Evolutionary conservation across 2,797 vertebrate genomes (phyloP).

Genomic region (Corythornis leucogaster): DNA sequence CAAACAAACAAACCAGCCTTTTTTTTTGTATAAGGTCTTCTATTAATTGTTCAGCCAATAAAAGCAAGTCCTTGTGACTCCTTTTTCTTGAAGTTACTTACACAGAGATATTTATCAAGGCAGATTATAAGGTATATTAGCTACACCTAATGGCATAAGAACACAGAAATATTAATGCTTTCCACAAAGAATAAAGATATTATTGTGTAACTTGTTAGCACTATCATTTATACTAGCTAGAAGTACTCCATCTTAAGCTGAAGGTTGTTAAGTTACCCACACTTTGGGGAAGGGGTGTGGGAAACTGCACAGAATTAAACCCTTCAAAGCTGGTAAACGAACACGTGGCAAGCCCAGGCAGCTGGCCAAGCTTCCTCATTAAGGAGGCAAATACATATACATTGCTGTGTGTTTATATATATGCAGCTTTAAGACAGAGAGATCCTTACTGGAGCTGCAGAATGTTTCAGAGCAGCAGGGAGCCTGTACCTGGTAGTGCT

Average conservation of each 20-base stretch:
- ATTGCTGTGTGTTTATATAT: neutral
- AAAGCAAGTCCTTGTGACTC: neutral
- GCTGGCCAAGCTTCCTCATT: neutral
- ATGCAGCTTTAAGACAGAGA: neutral
- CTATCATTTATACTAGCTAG: neutral
- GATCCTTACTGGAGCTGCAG: too few relatives aligned
- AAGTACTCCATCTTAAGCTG: neutral
- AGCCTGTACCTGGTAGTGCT: conserved; percentile 91
- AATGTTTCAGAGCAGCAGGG: too few relatives aligned
- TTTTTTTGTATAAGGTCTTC: neutral
- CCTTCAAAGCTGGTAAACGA: neutral
- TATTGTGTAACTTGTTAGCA: neutral
- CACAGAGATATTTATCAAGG: neutral
- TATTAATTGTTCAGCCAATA: neutral
- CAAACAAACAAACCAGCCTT: too few relatives aligned
- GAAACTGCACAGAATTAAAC: neutral
- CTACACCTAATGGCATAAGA: neutral
- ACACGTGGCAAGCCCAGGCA: neutral
- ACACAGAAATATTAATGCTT: neutral
- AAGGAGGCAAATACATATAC: neutral
- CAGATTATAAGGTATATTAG: neutral
- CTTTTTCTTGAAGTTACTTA: neutral
- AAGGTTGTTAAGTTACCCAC: neutral
- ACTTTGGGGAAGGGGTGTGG: neutral
- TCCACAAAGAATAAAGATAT: neutral